phyloP scores from a whole-genome alignment of 2,797 vertebrate genomes.

The Miichthys miiuy region DNA sequence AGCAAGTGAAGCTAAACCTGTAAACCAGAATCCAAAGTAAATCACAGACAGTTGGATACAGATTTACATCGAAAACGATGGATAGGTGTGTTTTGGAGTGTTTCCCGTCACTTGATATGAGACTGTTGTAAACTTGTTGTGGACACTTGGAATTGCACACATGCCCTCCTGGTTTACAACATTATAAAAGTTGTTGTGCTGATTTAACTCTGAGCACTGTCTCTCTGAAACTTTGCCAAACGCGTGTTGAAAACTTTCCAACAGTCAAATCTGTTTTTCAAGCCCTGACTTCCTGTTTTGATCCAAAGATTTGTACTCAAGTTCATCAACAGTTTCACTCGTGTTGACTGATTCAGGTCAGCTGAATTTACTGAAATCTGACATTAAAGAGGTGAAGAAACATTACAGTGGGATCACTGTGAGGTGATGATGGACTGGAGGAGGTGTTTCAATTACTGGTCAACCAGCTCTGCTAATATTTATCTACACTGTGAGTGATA shows the following conservation, averaged over 20 bases:
- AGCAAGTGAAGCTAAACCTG: too few species aligned
- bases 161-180: not conserved
- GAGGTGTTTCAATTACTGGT: too few species aligned
- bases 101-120: too few species aligned
- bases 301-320: not conserved
- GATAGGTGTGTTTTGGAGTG: too few species aligned
- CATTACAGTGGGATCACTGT: not conserved
- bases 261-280: too few species aligned
- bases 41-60: too few species aligned
- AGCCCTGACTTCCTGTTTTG: slow-evolving; percentile 18
- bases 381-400: not conserved
- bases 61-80: too few species aligned
- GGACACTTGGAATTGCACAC: too few species aligned
- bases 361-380: not conserved
- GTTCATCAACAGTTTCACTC: not conserved
- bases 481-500: not conserved
- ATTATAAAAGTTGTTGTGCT: not conserved
- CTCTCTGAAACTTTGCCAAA: not conserved
- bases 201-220: not conserved
- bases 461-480: slow-evolving; percentile 1
- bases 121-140: too few species aligned
- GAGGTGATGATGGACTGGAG: not conserved
- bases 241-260: not conserved
- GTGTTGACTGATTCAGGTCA: not conserved
- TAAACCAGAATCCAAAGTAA: too few species aligned